A percentile compares a stretch with the other conserved stretches of the same genome.
These are phyloP conservation scores for Megastigmus dorsalis DNA, from an alignment of 2,888 invertebrate species.

Conservation along the genomic window DNA sequence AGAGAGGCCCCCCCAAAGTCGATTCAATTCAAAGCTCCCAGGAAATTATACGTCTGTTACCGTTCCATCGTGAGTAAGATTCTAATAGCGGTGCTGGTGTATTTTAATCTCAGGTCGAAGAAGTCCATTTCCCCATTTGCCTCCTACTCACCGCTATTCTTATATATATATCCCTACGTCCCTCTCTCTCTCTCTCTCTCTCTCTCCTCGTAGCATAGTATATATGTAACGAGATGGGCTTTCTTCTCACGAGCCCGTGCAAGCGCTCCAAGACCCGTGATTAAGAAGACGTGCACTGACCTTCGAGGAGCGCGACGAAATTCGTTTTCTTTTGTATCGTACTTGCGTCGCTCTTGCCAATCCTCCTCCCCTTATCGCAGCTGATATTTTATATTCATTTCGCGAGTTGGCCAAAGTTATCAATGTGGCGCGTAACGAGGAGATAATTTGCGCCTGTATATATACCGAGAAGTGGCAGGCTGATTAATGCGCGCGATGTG, in stretches of 20 bases:
- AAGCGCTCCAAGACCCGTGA: conserved; percentile 33
- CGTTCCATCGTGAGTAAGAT: conserved; percentile 56
- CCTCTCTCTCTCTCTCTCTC: neutral
- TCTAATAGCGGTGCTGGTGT: conserved; percentile 68
- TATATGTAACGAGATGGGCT: neutral
- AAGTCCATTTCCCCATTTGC: conserved; percentile 61
- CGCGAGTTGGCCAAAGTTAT: neutral
- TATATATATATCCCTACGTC: too few species aligned
- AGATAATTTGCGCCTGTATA: neutral
- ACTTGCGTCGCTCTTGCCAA: neutral
- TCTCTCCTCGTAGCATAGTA: neutral
- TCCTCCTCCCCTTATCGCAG: too few species aligned
- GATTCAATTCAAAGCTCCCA: conserved; percentile 70
- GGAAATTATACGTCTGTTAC: conserved; percentile 73
- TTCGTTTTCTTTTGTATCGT: conserved; percentile 32
- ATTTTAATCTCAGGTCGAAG: conserved; percentile 65
- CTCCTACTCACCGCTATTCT: conserved; percentile 3
- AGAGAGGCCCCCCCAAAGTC: too few species aligned
- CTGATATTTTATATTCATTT: conserved; percentile 37
- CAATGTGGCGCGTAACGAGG: conserved; percentile 6
- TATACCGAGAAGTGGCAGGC: too few species aligned
- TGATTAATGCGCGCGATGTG: too few species aligned
- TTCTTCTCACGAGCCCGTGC: neutral
- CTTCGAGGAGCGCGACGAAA: conserved; percentile 24
- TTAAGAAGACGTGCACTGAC: conserved; percentile 52